Evolutionary conservation across 2,797 vertebrate genomes (phyloP).

Genomic region (Balearica regulorum): DNA sequence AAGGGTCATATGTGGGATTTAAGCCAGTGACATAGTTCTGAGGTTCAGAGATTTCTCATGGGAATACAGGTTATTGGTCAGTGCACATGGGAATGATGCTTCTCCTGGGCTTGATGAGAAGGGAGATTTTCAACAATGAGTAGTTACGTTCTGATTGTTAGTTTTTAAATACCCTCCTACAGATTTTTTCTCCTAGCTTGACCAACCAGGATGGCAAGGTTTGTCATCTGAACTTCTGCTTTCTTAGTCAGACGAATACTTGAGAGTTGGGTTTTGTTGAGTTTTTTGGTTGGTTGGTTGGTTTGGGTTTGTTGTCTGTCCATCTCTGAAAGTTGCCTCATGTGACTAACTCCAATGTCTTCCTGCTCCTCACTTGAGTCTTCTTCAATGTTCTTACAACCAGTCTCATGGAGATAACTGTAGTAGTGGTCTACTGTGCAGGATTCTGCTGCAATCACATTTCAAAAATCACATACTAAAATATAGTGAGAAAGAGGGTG

Average conservation of each 20-base stretch:
- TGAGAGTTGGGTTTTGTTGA: background rate
- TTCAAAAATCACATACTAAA: background rate
- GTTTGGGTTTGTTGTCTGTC: background rate
- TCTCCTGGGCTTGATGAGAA: background rate
- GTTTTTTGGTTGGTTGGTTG: background rate
- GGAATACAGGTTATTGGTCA: too few species aligned
- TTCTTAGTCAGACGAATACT: background rate
- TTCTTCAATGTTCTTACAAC: background rate
- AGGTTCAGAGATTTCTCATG: too few species aligned
- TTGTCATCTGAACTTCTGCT: background rate
- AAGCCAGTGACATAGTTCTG: background rate
- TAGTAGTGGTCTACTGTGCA: background rate
- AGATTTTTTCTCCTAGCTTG: background rate
- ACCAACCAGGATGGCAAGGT: background rate
- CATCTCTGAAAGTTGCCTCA: background rate
- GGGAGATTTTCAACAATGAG: background rate
- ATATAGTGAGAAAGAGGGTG: background rate
- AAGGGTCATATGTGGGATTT: rapidly evolving
- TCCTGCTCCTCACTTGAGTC: background rate
- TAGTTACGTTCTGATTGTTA: background rate
- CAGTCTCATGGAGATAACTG: background rate
- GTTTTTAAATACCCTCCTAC: background rate
- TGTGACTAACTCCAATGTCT: rapidly evolving
- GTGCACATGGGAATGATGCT: too few species aligned
- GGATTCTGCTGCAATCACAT: background rate